Base-by-base conservation (phyloP, 2,113 vertebrate genomes). In the Motacilla alba region DNA sequence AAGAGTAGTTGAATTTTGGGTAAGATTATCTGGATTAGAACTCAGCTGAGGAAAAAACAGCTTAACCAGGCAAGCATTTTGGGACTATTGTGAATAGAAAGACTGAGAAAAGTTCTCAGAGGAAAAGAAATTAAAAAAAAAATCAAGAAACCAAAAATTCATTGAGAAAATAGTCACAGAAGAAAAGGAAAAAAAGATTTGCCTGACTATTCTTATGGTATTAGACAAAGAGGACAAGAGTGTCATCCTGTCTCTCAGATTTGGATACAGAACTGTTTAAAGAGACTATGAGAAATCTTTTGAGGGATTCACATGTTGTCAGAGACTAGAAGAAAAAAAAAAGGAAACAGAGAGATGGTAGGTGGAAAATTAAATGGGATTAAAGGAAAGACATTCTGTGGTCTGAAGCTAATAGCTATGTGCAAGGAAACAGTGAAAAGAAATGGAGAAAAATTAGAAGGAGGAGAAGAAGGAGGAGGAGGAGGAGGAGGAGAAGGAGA, bases 21-120 rank as follows among this genome's bases (percentile, higher is more conserved):
- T 70, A 33, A 60, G 12, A 68, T 52, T 46, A 74, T 30, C 10
- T 6, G 58, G 24, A 49, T 39, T 68, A 47, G 4, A 86, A 64
- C 33, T 59, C 13, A 56, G 10, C 13, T 22, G 15, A 13, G 16
- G 14, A 15, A 27, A 55, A 76, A 41, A 50, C 0, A 69, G 17
- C 0, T 64, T 35, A 55, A 23, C 4, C 19, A 26, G 4, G 2
- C 1, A 49, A 83, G 11, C 2, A 14, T 35, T 46, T 81, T 55
- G 11, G 3, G 14, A 43, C 15, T 50, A 5, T 13, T 47, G 6
- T 47, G 3, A 28, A 26, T 19, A 77, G 22, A 59, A 9, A 50
- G 9, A 43, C 6, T 10, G 11, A 63, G 7, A 37, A 80, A 10
- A 72, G 49, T 41, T 73, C 7, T 64, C 33, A 30, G 9, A 68